These are phyloP conservation scores for Donacobius atricapilla DNA, from an alignment of 2,113 vertebrate species.

Conservation along the genomic window DNA sequence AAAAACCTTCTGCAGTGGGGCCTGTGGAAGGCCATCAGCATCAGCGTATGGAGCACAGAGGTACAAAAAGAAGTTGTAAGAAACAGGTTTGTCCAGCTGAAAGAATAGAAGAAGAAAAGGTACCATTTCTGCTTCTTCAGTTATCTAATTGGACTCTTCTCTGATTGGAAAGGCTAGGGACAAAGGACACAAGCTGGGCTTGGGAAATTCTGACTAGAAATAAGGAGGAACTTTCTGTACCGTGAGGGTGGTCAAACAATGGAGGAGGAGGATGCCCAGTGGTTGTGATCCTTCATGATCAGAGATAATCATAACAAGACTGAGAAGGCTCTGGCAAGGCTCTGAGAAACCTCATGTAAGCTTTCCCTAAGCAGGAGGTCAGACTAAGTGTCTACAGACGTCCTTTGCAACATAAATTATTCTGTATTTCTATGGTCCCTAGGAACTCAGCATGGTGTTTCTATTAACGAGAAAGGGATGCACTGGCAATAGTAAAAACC, in stretches of 20 bases:
- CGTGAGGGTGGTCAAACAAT: accelerated
- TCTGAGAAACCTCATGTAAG: neutral
- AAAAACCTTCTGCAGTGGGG: neutral
- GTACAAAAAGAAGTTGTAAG: neutral
- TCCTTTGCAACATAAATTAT: neutral
- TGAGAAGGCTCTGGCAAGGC: neutral
- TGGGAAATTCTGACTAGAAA: neutral
- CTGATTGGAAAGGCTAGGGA: neutral
- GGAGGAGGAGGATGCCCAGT: neutral
- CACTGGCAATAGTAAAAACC: neutral
- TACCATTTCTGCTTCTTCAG: neutral
- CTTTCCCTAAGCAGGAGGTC: neutral
- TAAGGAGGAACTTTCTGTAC: neutral
- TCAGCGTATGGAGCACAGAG: neutral
- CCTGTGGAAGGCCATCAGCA: neutral
- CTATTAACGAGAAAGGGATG: neutral
- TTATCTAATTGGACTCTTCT: neutral
- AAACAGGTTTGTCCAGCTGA: neutral
- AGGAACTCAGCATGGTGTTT: neutral
- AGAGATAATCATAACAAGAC: neutral
- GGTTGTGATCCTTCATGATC: neutral
- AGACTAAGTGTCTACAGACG: neutral
- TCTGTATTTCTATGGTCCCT: neutral
- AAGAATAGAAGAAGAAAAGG: neutral
- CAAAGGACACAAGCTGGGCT: too few species aligned